A percentile compares a stretch with the other conserved stretches of the same genome.
Conservation (phyloP, 2,797 vertebrate genomes). For the Siniperca obscura region DNA sequence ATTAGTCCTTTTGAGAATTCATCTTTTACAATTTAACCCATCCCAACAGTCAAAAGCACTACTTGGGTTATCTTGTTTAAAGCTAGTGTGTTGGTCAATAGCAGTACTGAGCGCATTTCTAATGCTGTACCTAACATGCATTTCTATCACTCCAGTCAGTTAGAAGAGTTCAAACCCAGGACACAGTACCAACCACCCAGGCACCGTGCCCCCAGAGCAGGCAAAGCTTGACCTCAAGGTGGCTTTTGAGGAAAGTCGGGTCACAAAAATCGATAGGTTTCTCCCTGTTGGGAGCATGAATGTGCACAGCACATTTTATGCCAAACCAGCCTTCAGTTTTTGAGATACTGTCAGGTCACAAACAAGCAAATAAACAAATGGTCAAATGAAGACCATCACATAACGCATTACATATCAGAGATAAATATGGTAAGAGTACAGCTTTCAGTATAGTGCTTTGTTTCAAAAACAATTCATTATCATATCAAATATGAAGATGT, state of each 20-base stretch:
- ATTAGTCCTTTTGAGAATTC: constrained; percentile 28
- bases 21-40: constrained; percentile 32
- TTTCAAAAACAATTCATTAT: constrained; percentile 36
- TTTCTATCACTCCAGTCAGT: constrained; percentile 36
- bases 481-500: constrained; percentile 27
- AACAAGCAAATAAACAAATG: constrained; percentile 27
- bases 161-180: constrained; percentile 31
- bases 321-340: constrained; percentile 49
- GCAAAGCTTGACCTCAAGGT: constrained; percentile 54
- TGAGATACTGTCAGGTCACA: constrained; percentile 28
- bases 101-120: constrained; percentile 8
- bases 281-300: constrained; percentile 54
- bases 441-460: constrained; percentile 6
- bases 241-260: constrained; percentile 53
- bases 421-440: constrained; percentile 6
- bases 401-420: neutral
- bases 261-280: constrained; percentile 68
- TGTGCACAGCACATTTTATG: constrained; percentile 55
- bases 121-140: constrained; percentile 1
- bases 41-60: constrained; percentile 29
- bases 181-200: constrained; percentile 56
- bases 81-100: constrained; percentile 5
- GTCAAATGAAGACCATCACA: constrained; percentile 35
- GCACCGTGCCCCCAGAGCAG: constrained; percentile 52
- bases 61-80: constrained; percentile 17